Percentiles rank a stretch among this genome's conserved stretches.
Conservation (phyloP, 2,888 invertebrate genomes). For the Mesopsocus fuscifrons region DNA sequence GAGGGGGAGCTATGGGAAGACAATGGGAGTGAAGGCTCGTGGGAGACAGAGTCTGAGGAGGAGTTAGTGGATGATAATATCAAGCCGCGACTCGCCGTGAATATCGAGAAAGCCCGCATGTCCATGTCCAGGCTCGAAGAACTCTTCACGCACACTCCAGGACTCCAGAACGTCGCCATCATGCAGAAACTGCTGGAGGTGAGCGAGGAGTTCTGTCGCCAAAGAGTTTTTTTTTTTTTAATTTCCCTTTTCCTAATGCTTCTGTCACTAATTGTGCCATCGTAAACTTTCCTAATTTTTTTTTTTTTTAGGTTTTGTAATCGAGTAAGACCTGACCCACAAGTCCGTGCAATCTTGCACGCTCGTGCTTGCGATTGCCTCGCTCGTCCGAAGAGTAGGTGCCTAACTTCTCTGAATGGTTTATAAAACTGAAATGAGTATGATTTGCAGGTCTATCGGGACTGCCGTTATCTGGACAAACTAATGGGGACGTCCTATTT, state of each 20-base stretch:
- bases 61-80: conserved; percentile 22
- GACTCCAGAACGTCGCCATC: conserved; percentile 52
- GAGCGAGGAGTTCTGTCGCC: conserved; percentile 55
- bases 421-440: too few species aligned
- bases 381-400: too few species aligned
- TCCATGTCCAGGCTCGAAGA: conserved; percentile 59
- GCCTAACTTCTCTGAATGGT: too few species aligned
- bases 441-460: not conserved
- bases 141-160: conserved; percentile 57
- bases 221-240: not conserved
- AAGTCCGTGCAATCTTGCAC: too few species aligned
- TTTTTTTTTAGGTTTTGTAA: too few species aligned
- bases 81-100: conserved; percentile 43
- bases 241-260: not conserved
- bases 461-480: conserved; percentile 50
- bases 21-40: conserved; percentile 52
- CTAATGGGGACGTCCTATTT: conserved; percentile 73
- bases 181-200: conserved; percentile 62
- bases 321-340: too few species aligned
- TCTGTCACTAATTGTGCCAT: too few species aligned
- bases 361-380: too few species aligned
- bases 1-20: conserved; percentile 45
- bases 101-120: conserved; percentile 55
- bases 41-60: conserved; percentile 61
- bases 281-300: too few species aligned